Conservation (phyloP, 2,113 vertebrate species). For the Tachuris rubrigastra region DNA sequence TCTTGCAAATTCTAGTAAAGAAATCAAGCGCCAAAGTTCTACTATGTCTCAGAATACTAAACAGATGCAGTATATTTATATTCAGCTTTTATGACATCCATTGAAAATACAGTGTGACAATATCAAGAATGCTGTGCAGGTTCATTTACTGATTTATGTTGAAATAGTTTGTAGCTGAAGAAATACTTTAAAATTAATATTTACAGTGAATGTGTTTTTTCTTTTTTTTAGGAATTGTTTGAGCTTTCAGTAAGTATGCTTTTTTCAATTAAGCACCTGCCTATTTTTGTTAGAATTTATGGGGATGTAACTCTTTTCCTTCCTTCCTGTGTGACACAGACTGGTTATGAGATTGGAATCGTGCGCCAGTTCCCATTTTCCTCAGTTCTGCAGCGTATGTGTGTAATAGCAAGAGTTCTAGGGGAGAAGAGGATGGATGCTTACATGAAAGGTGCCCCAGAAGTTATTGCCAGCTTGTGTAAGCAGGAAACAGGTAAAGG, state of each 20-base stretch:
- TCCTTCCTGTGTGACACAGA: conserved; percentile 67
- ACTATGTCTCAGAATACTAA: background rate
- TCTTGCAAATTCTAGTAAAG: background rate
- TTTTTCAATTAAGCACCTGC: background rate
- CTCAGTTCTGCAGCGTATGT: conserved; percentile 92
- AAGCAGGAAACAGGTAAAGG: conserved; percentile 87
- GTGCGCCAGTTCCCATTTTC: conserved; percentile 98
- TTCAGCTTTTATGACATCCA: background rate
- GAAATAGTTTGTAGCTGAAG: background rate
- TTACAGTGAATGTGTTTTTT: background rate
- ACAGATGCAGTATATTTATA: background rate
- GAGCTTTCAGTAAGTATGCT: conserved; percentile 86
- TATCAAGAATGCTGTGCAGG: background rate
- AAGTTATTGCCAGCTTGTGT: conserved; percentile 89
- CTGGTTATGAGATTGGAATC: conserved; percentile 91
- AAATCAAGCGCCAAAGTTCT: background rate
- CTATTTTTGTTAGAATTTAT: background rate
- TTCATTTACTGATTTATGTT: background rate
- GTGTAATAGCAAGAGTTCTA: conserved; percentile 86
- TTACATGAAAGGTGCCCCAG: conserved; percentile 94
- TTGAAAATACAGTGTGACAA: background rate
- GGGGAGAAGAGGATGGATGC: conserved; percentile 95
- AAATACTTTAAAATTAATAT: background rate
- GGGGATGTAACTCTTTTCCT: background rate
- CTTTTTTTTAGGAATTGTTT: conserved; percentile 85